Evolutionary conservation across 1,140 invertebrate genomes (phyloP).

Genomic region (Sitophilus oryzae): DNA sequence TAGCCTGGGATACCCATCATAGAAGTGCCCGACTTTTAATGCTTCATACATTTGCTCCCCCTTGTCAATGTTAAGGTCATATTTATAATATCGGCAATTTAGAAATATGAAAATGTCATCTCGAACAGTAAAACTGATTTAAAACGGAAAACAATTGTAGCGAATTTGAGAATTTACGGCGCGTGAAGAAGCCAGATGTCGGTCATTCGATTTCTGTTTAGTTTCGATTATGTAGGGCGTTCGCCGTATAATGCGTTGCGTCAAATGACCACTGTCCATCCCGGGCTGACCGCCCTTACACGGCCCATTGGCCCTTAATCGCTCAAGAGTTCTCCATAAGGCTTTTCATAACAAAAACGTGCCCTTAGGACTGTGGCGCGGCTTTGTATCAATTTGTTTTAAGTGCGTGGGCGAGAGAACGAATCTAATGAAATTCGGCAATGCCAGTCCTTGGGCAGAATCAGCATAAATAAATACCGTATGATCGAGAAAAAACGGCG

Average conservation of each 20-base stretch:
- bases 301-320: slow-evolving; percentile 15
- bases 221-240: slow-evolving; percentile 28
- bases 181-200: slow-evolving; percentile 36
- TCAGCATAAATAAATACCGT: no score
- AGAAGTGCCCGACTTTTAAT: no score
- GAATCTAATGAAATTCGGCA: no score
- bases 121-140: slow-evolving; percentile 29
- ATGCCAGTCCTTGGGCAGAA: no score
- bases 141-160: slow-evolving; percentile 28
- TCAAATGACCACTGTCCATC: slow-evolving; percentile 35
- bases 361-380: background rate
- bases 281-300: slow-evolving; percentile 16
- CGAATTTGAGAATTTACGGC: slow-evolving; percentile 29
- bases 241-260: slow-evolving; percentile 23
- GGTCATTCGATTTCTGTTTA: slow-evolving; percentile 22
- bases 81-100: no score
- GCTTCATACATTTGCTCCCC: no score
- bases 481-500: no score
- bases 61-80: no score
- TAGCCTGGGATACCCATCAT: no score
- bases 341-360: slow-evolving; percentile 16
- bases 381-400: background rate
- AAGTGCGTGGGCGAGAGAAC: no score
- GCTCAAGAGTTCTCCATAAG: slow-evolving; percentile 18
- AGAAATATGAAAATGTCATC: slow-evolving; percentile 35